Conservation (phyloP, 2,113 vertebrate species). For the Galemys pyrenaicus region DNA sequence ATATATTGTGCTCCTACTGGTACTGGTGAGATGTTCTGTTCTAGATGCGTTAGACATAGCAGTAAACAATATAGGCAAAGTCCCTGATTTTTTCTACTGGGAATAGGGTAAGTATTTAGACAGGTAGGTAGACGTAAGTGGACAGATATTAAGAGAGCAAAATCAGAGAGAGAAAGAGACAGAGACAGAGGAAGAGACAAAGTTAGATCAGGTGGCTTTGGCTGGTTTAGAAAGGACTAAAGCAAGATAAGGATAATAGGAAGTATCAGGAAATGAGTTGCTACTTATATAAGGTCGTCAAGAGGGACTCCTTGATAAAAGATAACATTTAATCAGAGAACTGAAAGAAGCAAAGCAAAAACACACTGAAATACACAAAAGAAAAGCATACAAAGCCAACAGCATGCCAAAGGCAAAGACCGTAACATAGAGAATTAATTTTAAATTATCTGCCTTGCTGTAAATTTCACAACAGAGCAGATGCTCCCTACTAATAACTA, state of each 20-base stretch:
- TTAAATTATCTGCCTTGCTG: neutral
- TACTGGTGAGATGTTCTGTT: neutral
- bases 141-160: neutral
- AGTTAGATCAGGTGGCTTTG: neutral
- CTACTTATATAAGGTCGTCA: neutral
- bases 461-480: neutral
- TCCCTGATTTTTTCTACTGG: neutral
- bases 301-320: neutral
- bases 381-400: neutral
- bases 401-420: neutral
- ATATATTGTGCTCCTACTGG: neutral
- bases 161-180: neutral
- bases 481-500: neutral
- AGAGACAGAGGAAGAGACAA: neutral
- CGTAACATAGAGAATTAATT: neutral
- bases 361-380: neutral
- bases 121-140: neutral
- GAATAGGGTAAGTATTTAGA: neutral
- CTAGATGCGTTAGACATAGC: neutral
- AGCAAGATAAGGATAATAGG: neutral
- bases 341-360: neutral
- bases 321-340: neutral
- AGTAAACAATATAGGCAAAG: neutral
- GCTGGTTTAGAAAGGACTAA: neutral
- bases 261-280: neutral